Evolutionary conservation across 1,140 invertebrate species (phyloP).

Genomic region (Scylla paramamosain): DNA sequence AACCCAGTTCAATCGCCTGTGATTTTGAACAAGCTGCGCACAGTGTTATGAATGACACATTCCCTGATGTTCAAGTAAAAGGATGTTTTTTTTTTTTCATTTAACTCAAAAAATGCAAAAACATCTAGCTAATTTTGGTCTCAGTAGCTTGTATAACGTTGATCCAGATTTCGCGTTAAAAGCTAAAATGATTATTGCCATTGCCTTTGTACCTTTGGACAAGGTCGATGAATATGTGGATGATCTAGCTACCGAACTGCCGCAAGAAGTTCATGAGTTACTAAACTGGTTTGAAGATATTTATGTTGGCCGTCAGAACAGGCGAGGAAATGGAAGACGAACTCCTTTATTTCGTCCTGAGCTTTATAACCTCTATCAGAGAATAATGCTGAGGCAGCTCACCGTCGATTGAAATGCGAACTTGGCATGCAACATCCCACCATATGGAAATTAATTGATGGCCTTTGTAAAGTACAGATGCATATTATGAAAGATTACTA

Average conservation of each 20-base stretch:
- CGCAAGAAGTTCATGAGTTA: conserved; percentile 56
- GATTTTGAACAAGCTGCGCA: conserved; percentile 52
- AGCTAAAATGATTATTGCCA: conserved; percentile 60
- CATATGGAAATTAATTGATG: no score
- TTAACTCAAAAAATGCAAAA: conserved; percentile 58
- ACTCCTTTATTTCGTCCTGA: conserved; percentile 49
- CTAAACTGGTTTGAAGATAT: conserved; percentile 56
- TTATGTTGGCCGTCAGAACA: conserved; percentile 63
- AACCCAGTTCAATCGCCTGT: conserved; percentile 49
- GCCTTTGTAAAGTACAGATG: conserved; percentile 56
- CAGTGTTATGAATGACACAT: conserved; percentile 40
- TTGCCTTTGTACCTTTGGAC: conserved; percentile 58
- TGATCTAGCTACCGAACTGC: conserved; percentile 59
- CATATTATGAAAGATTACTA: conserved; percentile 50
- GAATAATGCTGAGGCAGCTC: conserved; percentile 43
- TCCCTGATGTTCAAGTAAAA: conserved; percentile 53
- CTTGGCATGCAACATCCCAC: conserved; percentile 6
- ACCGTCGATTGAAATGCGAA: conserved; percentile 42
- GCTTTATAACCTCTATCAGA: conserved; percentile 56
- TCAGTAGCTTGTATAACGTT: conserved; percentile 49
- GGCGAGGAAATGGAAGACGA: conserved; percentile 60
- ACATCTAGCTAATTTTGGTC: conserved; percentile 58
- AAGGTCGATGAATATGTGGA: conserved; percentile 65
- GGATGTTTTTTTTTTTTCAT: conserved; percentile 59
- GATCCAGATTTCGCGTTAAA: conserved; percentile 65